Conservation (phyloP, 2,888 invertebrate species). For the Pecten maximus region DNA sequence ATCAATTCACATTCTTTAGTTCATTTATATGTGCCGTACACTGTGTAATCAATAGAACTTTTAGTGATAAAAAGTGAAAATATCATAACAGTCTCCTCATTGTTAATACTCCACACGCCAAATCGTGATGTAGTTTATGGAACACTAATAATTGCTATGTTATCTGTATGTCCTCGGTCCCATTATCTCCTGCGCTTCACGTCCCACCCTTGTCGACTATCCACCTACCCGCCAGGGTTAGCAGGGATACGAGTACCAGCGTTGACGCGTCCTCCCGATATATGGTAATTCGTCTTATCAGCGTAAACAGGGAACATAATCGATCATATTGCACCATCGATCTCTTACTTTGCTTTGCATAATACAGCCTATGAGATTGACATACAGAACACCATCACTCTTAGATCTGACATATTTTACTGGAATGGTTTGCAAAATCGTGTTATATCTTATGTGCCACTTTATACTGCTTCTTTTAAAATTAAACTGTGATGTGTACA, state of each 20-base stretch:
- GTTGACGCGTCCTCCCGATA: not conserved
- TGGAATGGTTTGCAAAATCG: not conserved
- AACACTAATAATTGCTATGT: too few relatives aligned
- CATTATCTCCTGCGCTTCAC: too few relatives aligned
- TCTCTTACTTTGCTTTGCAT: not conserved
- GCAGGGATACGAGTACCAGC: not conserved
- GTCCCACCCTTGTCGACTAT: not conserved
- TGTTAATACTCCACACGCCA: too few relatives aligned
- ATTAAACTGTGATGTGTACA: not conserved
- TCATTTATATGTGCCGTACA: too few relatives aligned
- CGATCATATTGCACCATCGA: conserved; percentile 21
- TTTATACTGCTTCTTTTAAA: not conserved
- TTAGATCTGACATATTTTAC: not conserved
- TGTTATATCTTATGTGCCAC: not conserved
- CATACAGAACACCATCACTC: not conserved
- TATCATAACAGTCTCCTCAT: too few relatives aligned
- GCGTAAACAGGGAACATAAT: not conserved
- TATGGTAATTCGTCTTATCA: not conserved
- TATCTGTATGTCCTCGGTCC: too few relatives aligned
- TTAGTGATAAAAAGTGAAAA: too few relatives aligned
- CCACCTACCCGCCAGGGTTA: not conserved
- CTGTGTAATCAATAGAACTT: too few relatives aligned
- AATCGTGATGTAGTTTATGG: too few relatives aligned
- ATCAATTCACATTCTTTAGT: too few relatives aligned
- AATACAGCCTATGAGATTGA: not conserved